These are phyloP conservation scores for Aurelia coerulea DNA, from an alignment of 30 jellyfish, hydroid and myxozoan genomes.

Conservation along the genomic window DNA sequence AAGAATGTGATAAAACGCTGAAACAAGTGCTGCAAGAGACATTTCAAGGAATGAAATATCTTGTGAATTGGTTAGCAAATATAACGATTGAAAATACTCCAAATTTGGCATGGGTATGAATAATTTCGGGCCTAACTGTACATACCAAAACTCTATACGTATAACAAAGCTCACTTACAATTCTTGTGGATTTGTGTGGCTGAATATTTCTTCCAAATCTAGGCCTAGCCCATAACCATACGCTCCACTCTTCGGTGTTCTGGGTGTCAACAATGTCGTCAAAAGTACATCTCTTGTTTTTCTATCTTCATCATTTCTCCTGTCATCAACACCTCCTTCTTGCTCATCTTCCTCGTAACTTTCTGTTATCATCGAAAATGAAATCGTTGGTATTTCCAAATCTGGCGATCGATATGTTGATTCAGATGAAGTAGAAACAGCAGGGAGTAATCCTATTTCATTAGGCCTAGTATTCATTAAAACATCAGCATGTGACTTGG, in stretches of 20 bases:
- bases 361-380: conserved; percentile 58
- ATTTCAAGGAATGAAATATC: too few relatives aligned
- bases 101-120: too few relatives aligned
- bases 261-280: conserved; percentile 79
- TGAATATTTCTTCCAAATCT: conserved; percentile 89
- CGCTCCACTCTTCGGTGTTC: conserved; percentile 97
- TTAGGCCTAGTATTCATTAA: neutral
- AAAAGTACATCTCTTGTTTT: conserved; percentile 61
- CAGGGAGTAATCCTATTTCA: neutral
- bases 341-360: conserved; percentile 6
- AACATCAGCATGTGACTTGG: neutral
- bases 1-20: too few relatives aligned
- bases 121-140: too few relatives aligned
- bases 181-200: conserved; percentile 76
- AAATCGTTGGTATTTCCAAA: conserved; percentile 43
- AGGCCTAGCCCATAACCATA: conserved; percentile 97
- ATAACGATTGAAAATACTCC: too few relatives aligned
- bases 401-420: conserved; percentile 36
- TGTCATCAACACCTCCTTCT: neutral
- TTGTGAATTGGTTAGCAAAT: too few relatives aligned
- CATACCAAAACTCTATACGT: too few relatives aligned
- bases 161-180: conserved; percentile 59
- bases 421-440: neutral
- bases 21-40: too few relatives aligned
- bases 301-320: neutral